Evolutionary conservation across 2,888 invertebrate genomes (phyloP), one percentile per base, ranked within the genome.

Genomic region (Erebia ligea): DNA sequence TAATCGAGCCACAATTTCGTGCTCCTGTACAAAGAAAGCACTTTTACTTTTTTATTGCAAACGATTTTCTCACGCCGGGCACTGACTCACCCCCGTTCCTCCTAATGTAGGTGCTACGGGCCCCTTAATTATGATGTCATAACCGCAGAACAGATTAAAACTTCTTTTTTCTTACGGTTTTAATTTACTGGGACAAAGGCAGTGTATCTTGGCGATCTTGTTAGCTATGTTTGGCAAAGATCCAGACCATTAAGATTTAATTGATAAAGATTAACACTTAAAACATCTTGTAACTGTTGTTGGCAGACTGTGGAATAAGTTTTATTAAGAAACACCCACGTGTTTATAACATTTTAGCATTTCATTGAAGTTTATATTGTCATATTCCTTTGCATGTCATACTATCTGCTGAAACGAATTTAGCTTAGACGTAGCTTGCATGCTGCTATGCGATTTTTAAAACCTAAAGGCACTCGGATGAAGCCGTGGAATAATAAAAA

Each of bases 41-140:
- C 92, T 91, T 87, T 92, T 92, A 92, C 92, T 91, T 91, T 91
- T 91, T 89, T 84, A 80, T 84, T 84, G 80, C 80, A 81, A 81
- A 81, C 81, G 79, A 82, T 89, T 86, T 90, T 89, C 89, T 86
- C 88, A 89, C 89, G 88, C 81, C 73, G 74, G 76, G 80, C 70
- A 71, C 82, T 90, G 90, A 92, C 82, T 92, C 90, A 91, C 81
- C 76, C 80, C 11, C 73, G 77, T 78, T 78, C 80, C 78, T 79
- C 79, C 79, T 82, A 80, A 79, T 81, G 67, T 68, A 69, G 84
- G 84, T 82, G 82, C 84, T 81, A 75, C 78, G 81, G 80, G 82
- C 76, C 83, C 89, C 82, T 86, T 88, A 88, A 90, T 91, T 90
- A 90, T 92, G 91, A 91, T 89, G 88, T 89, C 90, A 91, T 87